Percentiles rank a stretch among this genome's conserved stretches.
phyloP scores from a whole-genome alignment of 2,888 invertebrate species.

The Chironomus riparius region DNA sequence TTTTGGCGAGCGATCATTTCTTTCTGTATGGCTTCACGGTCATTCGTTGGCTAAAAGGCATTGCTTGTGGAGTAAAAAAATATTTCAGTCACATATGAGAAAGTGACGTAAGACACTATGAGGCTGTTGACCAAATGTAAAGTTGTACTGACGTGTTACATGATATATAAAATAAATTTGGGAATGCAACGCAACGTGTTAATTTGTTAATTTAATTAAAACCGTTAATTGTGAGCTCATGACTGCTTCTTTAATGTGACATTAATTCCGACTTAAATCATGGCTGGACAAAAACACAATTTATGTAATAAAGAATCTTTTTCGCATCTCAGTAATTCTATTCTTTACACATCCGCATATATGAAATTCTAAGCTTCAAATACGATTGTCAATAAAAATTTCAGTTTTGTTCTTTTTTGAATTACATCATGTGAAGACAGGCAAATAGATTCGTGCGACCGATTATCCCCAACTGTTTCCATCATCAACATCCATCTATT shows the following conservation, averaged over 20 bases:
- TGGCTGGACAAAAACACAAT: too few relatives aligned
- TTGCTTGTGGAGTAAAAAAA: background rate
- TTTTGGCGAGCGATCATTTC: background rate
- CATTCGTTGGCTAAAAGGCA: background rate
- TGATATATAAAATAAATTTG: too few relatives aligned
- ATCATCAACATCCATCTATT: too few relatives aligned
- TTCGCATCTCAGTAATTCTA: too few relatives aligned
- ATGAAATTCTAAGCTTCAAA: too few relatives aligned
- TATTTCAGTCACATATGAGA: background rate
- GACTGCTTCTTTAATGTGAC: too few relatives aligned
- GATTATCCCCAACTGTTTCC: background rate
- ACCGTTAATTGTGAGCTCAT: background rate
- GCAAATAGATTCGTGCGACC: background rate
- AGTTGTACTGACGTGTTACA: background rate
- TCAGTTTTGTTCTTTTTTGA: background rate
- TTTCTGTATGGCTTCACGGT: background rate
- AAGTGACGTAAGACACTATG: background rate
- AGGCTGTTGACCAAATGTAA: background rate
- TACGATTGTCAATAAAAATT: background rate
- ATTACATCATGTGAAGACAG: background rate
- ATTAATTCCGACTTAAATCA: too few relatives aligned
- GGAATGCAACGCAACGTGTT: background rate
- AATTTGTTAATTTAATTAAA: background rate
- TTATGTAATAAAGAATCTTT: too few relatives aligned
- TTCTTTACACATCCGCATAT: too few relatives aligned